Evolutionary conservation across 2,113 vertebrate species (phyloP).

Genomic region (Nansenia antarctica): DNA sequence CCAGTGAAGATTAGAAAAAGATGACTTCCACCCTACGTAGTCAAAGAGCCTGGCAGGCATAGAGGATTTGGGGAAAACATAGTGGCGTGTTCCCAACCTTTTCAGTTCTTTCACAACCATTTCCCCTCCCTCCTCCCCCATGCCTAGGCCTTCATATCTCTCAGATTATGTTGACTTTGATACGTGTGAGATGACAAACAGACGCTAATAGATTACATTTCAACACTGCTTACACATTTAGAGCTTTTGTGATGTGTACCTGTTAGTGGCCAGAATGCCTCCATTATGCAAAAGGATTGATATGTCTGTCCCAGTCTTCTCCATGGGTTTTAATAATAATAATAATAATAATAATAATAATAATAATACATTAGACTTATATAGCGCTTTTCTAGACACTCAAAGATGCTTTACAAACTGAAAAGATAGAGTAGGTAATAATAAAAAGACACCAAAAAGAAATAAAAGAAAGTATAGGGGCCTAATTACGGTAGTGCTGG

Average conservation of each 20-base stretch:
- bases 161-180: not conserved
- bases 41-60: conserved; percentile 23
- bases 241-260: not conserved
- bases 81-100: not conserved
- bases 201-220: not conserved
- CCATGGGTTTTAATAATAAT: too few relatives aligned
- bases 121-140: not conserved
- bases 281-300: not conserved
- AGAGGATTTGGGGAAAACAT: not conserved
- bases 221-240: not conserved
- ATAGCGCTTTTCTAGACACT: too few relatives aligned
- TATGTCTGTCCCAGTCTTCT: not conserved
- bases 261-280: not conserved
- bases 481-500: too few relatives aligned
- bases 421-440: too few relatives aligned
- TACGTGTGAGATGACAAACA: not conserved
- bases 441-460: too few relatives aligned
- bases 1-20: conserved; percentile 51
- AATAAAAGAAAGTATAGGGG: too few relatives aligned
- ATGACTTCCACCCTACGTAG: conserved; percentile 33
- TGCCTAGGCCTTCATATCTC: not conserved
- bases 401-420: too few relatives aligned
- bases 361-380: too few relatives aligned
- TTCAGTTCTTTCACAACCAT: not conserved
- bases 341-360: too few relatives aligned